Percentiles rank a stretch among this genome's conserved stretches.
phyloP scores from a whole-genome alignment of 2,888 invertebrate species.

The Polymixis flavicincta region DNA sequence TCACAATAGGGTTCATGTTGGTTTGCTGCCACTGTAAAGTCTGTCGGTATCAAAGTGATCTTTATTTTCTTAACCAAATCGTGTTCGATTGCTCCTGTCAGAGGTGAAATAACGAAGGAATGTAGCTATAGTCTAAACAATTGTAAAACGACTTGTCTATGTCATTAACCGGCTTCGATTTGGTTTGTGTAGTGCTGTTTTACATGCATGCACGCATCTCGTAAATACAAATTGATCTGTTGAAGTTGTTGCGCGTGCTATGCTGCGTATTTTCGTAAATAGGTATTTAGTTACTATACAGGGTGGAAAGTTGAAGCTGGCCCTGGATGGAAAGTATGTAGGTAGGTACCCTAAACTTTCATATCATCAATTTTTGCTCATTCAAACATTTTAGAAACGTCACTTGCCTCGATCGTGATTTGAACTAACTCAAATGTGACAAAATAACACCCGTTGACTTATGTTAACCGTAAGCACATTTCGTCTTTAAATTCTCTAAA shows the following conservation, averaged over 20 bases:
- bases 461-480: background rate
- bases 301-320: background rate
- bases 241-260: background rate
- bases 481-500: background rate
- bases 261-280: background rate
- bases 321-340: background rate
- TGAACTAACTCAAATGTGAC: too few relatives aligned
- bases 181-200: background rate
- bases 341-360: background rate
- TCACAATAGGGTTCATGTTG: background rate
- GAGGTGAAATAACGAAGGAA: background rate
- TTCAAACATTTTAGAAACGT: background rate
- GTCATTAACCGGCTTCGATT: background rate
- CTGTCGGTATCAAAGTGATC: background rate
- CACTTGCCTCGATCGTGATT: too few relatives aligned
- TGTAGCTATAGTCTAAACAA: background rate
- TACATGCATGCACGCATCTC: background rate
- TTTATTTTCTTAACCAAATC: background rate
- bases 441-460: background rate
- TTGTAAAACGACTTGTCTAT: background rate
- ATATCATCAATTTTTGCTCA: background rate
- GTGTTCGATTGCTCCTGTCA: background rate
- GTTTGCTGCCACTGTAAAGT: background rate
- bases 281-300: background rate
- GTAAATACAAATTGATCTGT: conserved; percentile 4